Evolutionary conservation across 2,113 vertebrate species (phyloP).

Genomic region (Dunckerocampus dactyliophorus): DNA sequence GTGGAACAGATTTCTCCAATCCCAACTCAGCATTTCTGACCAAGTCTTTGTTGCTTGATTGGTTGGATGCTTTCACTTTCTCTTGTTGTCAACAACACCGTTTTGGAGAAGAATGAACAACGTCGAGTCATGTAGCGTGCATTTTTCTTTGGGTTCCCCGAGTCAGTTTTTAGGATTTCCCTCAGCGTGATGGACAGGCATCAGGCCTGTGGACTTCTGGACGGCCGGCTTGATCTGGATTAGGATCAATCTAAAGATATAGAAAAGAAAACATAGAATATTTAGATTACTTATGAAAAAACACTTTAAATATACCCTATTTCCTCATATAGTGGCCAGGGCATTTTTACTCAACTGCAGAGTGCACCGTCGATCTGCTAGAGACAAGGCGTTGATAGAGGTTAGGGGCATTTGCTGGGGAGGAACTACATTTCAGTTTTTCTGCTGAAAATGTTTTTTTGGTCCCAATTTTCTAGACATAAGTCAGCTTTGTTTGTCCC

Average conservation of each 20-base stretch:
- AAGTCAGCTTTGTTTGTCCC: no score
- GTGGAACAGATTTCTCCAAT: constrained; percentile 65
- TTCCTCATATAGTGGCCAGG: no score
- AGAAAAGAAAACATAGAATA: background rate
- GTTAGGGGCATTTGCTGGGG: no score
- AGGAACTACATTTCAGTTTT: no score
- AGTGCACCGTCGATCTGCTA: no score
- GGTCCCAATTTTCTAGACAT: no score
- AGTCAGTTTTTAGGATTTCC: constrained; percentile 34
- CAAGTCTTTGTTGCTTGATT: constrained; percentile 40
- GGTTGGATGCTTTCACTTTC: constrained; percentile 55
- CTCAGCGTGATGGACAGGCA: constrained; percentile 92
- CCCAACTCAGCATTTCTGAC: constrained; percentile 26
- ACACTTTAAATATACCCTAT: no score
- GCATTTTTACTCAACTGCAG: no score
- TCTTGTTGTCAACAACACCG: constrained; percentile 71
- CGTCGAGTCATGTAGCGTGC: constrained; percentile 42
- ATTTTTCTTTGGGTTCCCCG: constrained; percentile 46
- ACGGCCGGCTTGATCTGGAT: constrained; percentile 83
- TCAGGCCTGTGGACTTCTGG: constrained; percentile 79
- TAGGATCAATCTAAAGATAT: constrained; percentile 87
- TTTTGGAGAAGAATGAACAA: constrained; percentile 66
- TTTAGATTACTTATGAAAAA: background rate
- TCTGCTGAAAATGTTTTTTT: no score
- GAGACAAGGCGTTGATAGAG: no score